These are phyloP conservation scores for Scomberomorus guttatus DNA, from an alignment of 2,797 vertebrate genomes.

Conservation along the genomic window DNA sequence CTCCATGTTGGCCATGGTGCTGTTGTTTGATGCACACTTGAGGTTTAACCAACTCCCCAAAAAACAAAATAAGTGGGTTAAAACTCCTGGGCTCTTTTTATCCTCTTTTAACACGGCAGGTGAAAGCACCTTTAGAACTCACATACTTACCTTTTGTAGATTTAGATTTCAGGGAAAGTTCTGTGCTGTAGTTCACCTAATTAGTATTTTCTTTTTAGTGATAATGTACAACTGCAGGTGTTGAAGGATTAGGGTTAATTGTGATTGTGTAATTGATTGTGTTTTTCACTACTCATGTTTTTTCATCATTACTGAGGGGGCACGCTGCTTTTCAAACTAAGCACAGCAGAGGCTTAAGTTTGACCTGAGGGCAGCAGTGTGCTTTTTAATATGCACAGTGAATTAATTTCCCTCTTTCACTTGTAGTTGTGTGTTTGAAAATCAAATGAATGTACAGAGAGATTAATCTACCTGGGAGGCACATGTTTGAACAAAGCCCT, in stretches of 20 bases:
- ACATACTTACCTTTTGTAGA: neutral
- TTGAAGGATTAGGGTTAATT: constrained; percentile 2
- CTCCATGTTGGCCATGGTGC: neutral
- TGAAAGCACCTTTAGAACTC: neutral
- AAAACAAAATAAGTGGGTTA: neutral
- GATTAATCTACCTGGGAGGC: neutral
- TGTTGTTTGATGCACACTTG: neutral
- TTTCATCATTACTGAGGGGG: neutral
- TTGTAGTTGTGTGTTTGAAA: neutral
- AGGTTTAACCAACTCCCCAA: neutral
- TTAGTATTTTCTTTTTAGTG: neutral
- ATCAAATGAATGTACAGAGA: constrained; percentile 20
- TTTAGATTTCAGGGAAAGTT: neutral
- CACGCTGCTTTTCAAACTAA: neutral
- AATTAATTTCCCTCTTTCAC: neutral
- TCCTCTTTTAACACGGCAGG: neutral
- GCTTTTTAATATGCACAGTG: neutral
- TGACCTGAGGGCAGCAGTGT: neutral
- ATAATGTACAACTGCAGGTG: neutral
- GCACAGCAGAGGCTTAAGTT: constrained; percentile 4
- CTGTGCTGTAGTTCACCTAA: neutral
- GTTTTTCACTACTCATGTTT: neutral
- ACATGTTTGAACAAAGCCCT: neutral
- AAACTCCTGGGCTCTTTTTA: neutral
- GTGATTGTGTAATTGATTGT: neutral